Conservation (phyloP, 2,113 vertebrate species). For the Silurus meridionalis region DNA sequence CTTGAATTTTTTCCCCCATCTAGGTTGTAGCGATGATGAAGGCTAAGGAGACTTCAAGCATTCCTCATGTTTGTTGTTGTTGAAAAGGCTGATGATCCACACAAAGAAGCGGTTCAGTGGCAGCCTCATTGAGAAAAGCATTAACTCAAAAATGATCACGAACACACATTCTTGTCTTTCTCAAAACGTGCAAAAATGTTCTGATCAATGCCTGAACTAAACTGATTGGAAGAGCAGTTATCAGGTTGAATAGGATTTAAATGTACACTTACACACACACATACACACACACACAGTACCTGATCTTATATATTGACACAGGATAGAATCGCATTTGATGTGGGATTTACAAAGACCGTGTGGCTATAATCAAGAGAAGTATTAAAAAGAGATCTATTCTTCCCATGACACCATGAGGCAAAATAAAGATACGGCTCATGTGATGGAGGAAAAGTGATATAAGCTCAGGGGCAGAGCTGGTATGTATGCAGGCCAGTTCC, state of each 20-base stretch:
- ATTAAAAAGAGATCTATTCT: constrained; percentile 31
- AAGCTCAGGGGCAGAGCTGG: constrained; percentile 38
- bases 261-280: not conserved
- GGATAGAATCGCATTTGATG: constrained; percentile 21
- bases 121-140: constrained; percentile 27
- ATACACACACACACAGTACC: not conserved
- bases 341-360: not conserved
- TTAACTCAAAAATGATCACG: not conserved
- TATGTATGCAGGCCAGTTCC: constrained; percentile 48
- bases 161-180: not conserved
- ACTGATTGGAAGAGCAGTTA: not conserved
- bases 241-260: constrained; percentile 2
- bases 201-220: not conserved
- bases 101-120: constrained; percentile 29
- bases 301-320: constrained; percentile 8
- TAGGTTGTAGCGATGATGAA: constrained; percentile 47
- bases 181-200: not conserved
- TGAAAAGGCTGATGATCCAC: not conserved
- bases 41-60: constrained; percentile 58
- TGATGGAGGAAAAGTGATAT: constrained; percentile 42
- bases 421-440: constrained; percentile 30
- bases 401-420: constrained; percentile 14
- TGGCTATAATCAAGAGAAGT: constrained; percentile 11
- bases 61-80: constrained; percentile 49
- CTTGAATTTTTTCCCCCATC: constrained; percentile 37